These are phyloP conservation scores for Diglossa cyanea DNA, from an alignment of 2,797 vertebrate species.

Conservation along the genomic window DNA sequence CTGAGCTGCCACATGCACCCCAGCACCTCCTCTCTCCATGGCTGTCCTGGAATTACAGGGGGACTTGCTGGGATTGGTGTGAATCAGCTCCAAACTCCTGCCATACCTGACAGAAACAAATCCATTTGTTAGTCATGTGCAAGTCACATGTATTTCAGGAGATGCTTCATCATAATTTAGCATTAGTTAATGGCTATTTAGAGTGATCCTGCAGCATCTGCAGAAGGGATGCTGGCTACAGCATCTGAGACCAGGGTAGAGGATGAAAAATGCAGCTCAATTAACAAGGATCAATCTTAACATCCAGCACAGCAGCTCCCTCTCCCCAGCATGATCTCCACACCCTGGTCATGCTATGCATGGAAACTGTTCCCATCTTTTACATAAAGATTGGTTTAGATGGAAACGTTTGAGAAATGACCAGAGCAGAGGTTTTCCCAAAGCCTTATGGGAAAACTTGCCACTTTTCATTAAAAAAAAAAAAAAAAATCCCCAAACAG, in stretches of 20 bases:
- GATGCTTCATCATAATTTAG: slow-evolving; percentile 59
- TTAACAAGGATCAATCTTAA: neutral
- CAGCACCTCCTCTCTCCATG: neutral
- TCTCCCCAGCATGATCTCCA: neutral
- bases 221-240: neutral
- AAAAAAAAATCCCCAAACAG: neutral
- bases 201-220: slow-evolving; percentile 54
- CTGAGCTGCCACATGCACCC: fast-evolving
- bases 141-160: slow-evolving; percentile 46
- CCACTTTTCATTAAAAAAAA: neutral
- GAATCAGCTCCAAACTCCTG: neutral
- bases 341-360: neutral
- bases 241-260: neutral
- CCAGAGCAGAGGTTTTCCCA: neutral
- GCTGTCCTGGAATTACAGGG: neutral
- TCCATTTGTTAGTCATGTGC: slow-evolving; percentile 50
- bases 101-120: slow-evolving; percentile 21
- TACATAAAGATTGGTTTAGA: neutral
- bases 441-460: neutral
- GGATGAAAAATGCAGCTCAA: neutral
- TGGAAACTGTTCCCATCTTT: neutral
- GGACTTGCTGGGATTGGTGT: neutral
- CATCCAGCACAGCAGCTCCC: neutral
- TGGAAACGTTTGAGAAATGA: neutral
- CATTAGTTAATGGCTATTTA: slow-evolving; percentile 68